A percentile compares a stretch with the other conserved stretches of the same genome.
Evolutionary conservation across 2,888 invertebrate species (phyloP).

Genomic region (Bhutanitis thaidina): DNA sequence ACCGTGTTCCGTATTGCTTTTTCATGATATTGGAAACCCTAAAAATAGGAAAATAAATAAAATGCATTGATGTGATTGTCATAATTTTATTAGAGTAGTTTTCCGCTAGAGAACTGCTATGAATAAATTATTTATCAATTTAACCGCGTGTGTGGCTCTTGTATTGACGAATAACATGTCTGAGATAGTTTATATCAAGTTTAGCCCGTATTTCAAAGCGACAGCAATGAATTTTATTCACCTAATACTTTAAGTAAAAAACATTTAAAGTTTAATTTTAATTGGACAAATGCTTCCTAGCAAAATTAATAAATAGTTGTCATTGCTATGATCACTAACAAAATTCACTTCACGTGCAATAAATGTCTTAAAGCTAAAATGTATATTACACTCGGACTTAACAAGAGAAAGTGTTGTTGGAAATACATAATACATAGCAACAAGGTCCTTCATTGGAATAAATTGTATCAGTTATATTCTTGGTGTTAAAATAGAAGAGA

Average conservation of each 20-base stretch:
- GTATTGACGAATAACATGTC: neutral
- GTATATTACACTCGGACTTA: conserved; percentile 1
- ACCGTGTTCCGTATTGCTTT: no score
- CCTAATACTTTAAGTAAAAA: neutral
- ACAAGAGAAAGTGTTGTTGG: neutral
- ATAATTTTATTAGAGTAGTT: conserved; percentile 47
- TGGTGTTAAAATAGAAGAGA: neutral
- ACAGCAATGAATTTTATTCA: neutral
- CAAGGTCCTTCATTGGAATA: neutral
- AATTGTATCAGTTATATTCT: neutral
- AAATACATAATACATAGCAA: conserved; percentile 4
- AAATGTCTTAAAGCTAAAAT: conserved; percentile 11
- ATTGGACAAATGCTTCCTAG: neutral
- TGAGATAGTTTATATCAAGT: neutral
- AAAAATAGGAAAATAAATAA: neutral
- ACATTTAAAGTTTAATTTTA: no score
- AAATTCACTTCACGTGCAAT: conserved; percentile 3
- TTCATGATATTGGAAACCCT: no score
- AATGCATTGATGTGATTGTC: conserved; percentile 30
- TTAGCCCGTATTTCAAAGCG: neutral
- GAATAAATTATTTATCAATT: conserved; percentile 41
- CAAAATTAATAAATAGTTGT: conserved; percentile 13
- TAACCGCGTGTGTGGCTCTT: conserved; percentile 49
- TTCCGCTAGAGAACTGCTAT: conserved; percentile 36
- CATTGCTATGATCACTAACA: neutral